These are phyloP conservation scores for Branchinecta lynchi DNA, from an alignment of 1,140 invertebrate genomes.

Conservation along the genomic window DNA sequence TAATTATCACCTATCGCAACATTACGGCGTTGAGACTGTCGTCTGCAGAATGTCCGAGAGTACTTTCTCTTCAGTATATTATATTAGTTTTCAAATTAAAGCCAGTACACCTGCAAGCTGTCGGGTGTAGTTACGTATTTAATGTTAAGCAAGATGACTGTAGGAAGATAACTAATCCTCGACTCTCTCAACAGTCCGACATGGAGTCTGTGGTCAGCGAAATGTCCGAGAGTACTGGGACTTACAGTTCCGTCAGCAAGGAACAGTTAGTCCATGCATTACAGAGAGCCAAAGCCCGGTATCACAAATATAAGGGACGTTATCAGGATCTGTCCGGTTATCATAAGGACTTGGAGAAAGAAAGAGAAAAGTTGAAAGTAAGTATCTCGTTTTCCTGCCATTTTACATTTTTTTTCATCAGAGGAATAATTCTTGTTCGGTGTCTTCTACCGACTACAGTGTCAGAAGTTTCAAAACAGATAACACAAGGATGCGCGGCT, in stretches of 20 bases:
- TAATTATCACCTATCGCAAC: no score
- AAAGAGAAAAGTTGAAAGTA: conserved; percentile 55
- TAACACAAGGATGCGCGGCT: no score
- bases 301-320: conserved; percentile 62
- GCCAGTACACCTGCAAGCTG: no score
- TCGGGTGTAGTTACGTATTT: no score
- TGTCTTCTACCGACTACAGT: conserved; percentile 10
- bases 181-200: conserved; percentile 43
- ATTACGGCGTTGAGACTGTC: no score
- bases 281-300: conserved; percentile 51
- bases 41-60: no score
- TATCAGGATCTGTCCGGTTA: conserved; percentile 58
- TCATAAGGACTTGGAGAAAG: conserved; percentile 57
- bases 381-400: conserved; percentile 13
- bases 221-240: conserved; percentile 51
- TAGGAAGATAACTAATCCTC: no score
- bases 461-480: conserved; percentile 9
- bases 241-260: conserved; percentile 46
- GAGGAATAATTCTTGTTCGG: not conserved
- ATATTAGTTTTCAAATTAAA: no score
- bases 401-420: not conserved
- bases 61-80: no score
- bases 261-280: conserved; percentile 62
- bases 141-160: no score
- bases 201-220: conserved; percentile 63